These are phyloP conservation scores for Pectinophora gossypiella DNA, from an alignment of 1,140 invertebrate genomes.

Conservation along the genomic window DNA sequence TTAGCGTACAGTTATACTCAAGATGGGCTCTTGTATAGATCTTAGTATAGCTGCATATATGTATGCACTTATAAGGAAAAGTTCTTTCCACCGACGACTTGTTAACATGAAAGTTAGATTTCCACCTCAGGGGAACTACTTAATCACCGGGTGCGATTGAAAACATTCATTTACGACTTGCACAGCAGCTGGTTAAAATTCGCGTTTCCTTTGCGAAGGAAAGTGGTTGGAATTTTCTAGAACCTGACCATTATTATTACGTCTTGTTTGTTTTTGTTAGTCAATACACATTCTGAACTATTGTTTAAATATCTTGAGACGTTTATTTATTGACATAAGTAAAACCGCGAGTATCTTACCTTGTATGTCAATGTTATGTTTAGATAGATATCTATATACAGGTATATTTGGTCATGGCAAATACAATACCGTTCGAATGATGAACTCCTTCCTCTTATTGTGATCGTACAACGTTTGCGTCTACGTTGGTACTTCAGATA, in stretches of 20 bases:
- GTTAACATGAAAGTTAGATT: conserved; percentile 29
- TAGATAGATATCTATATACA: too few species aligned
- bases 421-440: conserved; percentile 3
- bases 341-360: too few species aligned
- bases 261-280: neutral
- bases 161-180: conserved; percentile 43
- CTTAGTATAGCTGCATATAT: too few species aligned
- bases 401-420: too few species aligned
- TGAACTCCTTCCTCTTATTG: conserved; percentile 1
- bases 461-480: neutral
- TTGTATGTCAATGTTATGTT: too few species aligned
- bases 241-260: neutral
- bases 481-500: neutral
- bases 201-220: neutral
- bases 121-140: conserved; percentile 30
- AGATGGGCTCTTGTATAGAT: too few species aligned
- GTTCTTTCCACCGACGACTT: conserved; percentile 10
- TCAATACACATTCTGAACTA: too few species aligned
- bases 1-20: too few species aligned
- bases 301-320: too few species aligned
- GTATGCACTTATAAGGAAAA: conserved; percentile 10
- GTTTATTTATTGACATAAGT: too few species aligned
- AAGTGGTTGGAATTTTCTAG: neutral
- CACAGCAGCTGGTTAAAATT: conserved; percentile 1
- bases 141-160: conserved; percentile 42